Conservation (phyloP, 2,797 vertebrate genomes). For the Pseudochromis fuscus region DNA sequence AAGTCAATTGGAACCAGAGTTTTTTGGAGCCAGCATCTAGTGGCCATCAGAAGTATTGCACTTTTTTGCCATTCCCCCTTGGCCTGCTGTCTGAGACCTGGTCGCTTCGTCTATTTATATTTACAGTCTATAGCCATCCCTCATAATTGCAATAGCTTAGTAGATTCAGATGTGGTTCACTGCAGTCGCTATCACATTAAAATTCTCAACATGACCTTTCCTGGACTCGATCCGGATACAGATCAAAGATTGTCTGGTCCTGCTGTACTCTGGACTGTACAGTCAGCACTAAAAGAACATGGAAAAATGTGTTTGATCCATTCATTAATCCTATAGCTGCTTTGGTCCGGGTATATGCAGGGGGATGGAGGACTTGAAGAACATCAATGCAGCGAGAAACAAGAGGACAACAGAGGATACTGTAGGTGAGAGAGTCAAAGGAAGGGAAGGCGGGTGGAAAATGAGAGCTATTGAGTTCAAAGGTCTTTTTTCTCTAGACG, state of each 20-base stretch:
- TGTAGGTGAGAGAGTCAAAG: slow-evolving; percentile 5
- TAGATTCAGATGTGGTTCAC: not conserved
- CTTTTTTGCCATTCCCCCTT: no score
- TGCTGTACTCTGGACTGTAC: slow-evolving; percentile 22
- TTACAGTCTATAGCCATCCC: no score
- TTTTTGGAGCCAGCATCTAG: no score
- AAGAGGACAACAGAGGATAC: slow-evolving; percentile 1
- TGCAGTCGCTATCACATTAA: not conserved
- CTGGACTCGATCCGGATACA: slow-evolving; percentile 13
- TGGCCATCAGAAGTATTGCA: no score
- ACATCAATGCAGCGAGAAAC: slow-evolving; percentile 3
- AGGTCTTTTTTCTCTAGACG: slow-evolving; percentile 33
- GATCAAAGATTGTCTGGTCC: slow-evolving; percentile 44
- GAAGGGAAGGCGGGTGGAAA: slow-evolving; percentile 11
- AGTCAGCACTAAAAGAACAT: slow-evolving; percentile 30
- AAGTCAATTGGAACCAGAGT: no score
- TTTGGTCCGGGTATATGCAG: slow-evolving; percentile 13
- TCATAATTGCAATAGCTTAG: not conserved
- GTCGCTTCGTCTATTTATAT: no score
- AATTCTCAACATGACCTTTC: slow-evolving; percentile 20
- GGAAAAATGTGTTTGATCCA: slow-evolving; percentile 45
- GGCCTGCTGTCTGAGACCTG: no score
- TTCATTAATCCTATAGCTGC: slow-evolving; percentile 33
- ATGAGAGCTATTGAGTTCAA: slow-evolving; percentile 43
- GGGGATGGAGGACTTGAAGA: slow-evolving; percentile 5